phyloP scores from a whole-genome alignment of 1,140 invertebrate genomes.

The Nasonia vitripennis region DNA sequence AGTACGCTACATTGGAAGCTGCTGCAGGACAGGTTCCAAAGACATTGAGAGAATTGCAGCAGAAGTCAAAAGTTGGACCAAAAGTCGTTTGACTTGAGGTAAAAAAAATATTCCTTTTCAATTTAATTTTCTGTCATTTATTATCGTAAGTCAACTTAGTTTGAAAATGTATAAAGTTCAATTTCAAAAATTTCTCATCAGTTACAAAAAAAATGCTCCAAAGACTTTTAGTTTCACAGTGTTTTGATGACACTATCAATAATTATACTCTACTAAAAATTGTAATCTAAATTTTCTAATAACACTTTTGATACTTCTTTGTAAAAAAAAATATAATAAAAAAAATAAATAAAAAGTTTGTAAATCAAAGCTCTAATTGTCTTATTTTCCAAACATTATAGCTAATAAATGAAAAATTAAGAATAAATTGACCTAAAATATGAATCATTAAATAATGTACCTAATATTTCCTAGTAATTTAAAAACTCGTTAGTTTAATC shows the following conservation, averaged over 20 bases:
- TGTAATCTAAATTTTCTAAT: neutral
- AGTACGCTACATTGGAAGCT: slow-evolving; percentile 85
- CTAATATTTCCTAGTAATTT: neutral
- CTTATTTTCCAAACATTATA: neutral
- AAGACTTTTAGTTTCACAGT: neutral
- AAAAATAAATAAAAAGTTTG: neutral
- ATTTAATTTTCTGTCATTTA: neutral
- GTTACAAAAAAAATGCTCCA: neutral
- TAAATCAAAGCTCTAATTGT: neutral
- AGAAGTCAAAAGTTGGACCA: slow-evolving; percentile 65
- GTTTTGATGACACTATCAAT: too few relatives aligned
- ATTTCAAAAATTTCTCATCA: neutral
- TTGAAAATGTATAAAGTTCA: neutral
- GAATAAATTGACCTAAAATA: neutral
- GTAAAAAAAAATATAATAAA: neutral
- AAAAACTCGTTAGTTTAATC: slow-evolving; percentile 6
- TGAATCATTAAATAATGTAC: neutral
- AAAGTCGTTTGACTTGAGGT: slow-evolving; percentile 29
- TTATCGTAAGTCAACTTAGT: neutral
- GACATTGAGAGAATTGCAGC: slow-evolving; percentile 78
- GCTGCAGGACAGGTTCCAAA: slow-evolving; percentile 83
- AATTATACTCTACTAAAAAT: too few relatives aligned
- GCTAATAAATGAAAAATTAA: neutral
- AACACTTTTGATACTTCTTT: neutral
- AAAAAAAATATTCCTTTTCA: neutral